Evolutionary conservation across 1,140 invertebrate species (phyloP), one percentile per base, ranked within the genome.

Genomic region (Scaptomyza hsui): DNA sequence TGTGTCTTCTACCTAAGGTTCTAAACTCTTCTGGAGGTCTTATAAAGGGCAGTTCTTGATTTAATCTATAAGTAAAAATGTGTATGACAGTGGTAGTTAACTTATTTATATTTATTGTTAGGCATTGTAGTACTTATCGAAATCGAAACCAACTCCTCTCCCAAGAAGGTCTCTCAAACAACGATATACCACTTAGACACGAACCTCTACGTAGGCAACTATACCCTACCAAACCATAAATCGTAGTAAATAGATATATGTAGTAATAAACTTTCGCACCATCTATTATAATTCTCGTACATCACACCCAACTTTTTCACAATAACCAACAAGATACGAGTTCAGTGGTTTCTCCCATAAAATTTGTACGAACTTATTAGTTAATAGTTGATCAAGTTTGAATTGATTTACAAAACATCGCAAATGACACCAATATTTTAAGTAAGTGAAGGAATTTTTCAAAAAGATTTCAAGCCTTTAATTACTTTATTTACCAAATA

Each of bases 91-190:
- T 71, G 48, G 65, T 77, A 77, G 59, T 42, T 72, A 32, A 39
- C 16, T 24, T 67, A 72, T 32, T n/a, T n/a, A 51, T 60, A 52
- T 60, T 35, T 42, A 35, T 61, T 9, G 26, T 7, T 9, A 72
- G 68, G 21, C 53, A 49, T 60, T 42, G 67, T 81, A 80, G 64
- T 48, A 29, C 6, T 29, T 29, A 48, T 63, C 45, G 35, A 70
- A 47, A 24, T 57, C n/a, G n/a, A 72, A 76, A 42, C 79, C 79
- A 75, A 85, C 47, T 81, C 81, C 81, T 86, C 77, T 86, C 78
- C 77, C 73, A 86, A 65, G 32, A 73, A 86, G 81, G 81, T 85
- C 81, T 85, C 82, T 85, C 81, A 75, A 86, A 85, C 81, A 85
- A 85, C 81, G 81, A 85, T 73, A 63, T 75, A 86, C 68, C 68